Evolutionary conservation across 37 sponge, comb jelly and placozoan genomes (phyloP).

Genomic region (Lycopodina hypogea): DNA sequence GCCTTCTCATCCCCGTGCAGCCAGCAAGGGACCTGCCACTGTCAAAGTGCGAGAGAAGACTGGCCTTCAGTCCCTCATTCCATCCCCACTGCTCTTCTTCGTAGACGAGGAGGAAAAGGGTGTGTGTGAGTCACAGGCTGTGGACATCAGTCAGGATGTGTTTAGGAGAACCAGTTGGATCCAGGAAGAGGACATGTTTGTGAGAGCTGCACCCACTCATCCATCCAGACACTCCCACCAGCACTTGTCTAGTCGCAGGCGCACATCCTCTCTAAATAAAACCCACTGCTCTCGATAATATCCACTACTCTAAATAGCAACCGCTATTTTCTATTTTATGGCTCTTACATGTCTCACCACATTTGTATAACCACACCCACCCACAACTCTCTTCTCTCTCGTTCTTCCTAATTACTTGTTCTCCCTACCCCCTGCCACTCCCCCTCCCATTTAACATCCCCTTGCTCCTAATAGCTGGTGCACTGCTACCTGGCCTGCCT

Average conservation of each 20-base stretch:
- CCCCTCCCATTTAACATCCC: neutral
- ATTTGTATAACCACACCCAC: neutral
- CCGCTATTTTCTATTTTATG: too few relatives aligned
- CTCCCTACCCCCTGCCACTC: neutral
- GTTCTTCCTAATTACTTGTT: neutral
- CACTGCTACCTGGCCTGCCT: conserved; percentile 15
- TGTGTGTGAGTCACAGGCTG: neutral
- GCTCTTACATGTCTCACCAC: neutral
- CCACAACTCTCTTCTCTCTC: neutral
- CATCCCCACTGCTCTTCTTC: neutral
- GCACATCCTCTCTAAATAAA: too few relatives aligned
- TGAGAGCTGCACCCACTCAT: conserved; percentile 5
- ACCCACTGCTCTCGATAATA: too few relatives aligned
- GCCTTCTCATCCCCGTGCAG: too few relatives aligned
- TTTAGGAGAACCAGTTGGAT: conserved; percentile 22
- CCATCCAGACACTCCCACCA: too few relatives aligned
- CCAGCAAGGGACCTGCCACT: too few relatives aligned
- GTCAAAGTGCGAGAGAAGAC: too few relatives aligned
- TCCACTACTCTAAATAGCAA: too few relatives aligned
- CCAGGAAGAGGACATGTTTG: conserved; percentile 36
- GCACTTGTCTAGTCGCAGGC: too few relatives aligned
- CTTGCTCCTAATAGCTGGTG: neutral
- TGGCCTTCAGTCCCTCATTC: neutral
- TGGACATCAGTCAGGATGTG: neutral
- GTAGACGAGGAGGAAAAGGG: neutral